These are phyloP conservation scores for Ophiothrix spiculata DNA, from an alignment of 35 echinoderm and acorn worm species.

Conservation along the genomic window DNA sequence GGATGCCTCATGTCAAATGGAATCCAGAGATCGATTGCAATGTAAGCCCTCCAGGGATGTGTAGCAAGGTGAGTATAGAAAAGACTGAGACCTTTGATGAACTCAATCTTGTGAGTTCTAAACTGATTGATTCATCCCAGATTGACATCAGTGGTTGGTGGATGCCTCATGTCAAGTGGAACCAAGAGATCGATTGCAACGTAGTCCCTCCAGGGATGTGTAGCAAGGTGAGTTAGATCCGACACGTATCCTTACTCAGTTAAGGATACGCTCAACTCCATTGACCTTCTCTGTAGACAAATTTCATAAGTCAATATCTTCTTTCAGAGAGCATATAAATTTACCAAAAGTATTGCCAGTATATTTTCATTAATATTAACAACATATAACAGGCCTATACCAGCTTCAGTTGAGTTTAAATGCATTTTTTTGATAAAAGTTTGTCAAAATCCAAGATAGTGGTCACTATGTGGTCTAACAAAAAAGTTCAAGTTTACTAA, in stretches of 20 bases:
- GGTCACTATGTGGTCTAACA: too few species aligned
- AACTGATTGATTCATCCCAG: neutral
- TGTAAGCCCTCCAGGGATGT: conserved; percentile 5
- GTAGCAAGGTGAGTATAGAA: conserved; percentile 10
- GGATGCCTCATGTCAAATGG: conserved; percentile 66
- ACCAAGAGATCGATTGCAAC: conserved; percentile 53
- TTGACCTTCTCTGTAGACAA: too few species aligned
- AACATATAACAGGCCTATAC: neutral
- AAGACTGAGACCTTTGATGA: neutral
- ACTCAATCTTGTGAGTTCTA: too few species aligned
- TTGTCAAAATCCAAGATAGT: too few species aligned
- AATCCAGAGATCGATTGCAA: conserved; percentile 59
- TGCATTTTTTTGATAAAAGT: too few species aligned
- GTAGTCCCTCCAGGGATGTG: conserved; percentile 16
- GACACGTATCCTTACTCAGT: too few species aligned
- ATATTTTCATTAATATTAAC: neutral
- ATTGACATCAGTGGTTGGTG: conserved; percentile 40
- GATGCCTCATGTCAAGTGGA: conserved; percentile 63
- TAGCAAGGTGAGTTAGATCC: conserved; percentile 18
- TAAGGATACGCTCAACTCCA: neutral
- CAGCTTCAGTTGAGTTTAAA: neutral
- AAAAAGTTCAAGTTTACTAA: too few species aligned
- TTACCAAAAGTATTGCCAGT: neutral
- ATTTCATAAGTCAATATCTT: neutral
- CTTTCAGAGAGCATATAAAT: neutral